Percentiles rank a stretch among this genome's conserved stretches.
These are phyloP conservation scores for Lampris incognitus DNA, from an alignment of 2,113 vertebrate species.

Conservation along the genomic window DNA sequence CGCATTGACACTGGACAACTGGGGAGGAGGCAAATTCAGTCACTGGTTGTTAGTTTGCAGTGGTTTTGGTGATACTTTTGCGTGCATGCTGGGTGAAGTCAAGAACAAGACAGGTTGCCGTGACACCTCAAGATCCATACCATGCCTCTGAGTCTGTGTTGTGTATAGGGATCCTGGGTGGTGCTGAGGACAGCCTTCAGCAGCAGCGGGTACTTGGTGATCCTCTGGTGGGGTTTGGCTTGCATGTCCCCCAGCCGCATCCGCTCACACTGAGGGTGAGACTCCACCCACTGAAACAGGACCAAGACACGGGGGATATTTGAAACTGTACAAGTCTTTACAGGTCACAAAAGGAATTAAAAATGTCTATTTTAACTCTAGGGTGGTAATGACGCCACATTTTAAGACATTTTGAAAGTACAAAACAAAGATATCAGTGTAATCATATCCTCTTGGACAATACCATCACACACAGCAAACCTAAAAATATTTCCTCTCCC, in stretches of 20 bases:
- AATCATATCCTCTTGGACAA: no score
- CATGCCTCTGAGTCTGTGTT: slow-evolving; percentile 74
- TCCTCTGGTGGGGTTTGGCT: slow-evolving; percentile 84
- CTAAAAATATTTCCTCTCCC: no score
- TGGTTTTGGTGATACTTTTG: neutral
- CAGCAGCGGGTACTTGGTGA: slow-evolving; percentile 85
- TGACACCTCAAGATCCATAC: slow-evolving; percentile 55
- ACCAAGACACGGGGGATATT: neutral
- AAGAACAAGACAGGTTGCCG: neutral
- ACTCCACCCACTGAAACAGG: slow-evolving; percentile 81
- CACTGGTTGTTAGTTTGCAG: neutral
- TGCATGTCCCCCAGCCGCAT: slow-evolving; percentile 86
- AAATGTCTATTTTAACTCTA: neutral
- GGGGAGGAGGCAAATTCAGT: slow-evolving; percentile 19
- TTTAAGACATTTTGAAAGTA: neutral
- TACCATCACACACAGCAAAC: no score
- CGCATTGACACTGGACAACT: slow-evolving; percentile 74
- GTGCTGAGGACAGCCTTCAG: slow-evolving; percentile 79
- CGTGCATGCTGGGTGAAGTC: neutral
- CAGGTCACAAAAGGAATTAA: neutral
- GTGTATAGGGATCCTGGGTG: slow-evolving; percentile 65
- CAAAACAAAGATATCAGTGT: no score
- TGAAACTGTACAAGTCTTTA: neutral
- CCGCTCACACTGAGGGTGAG: slow-evolving; percentile 74
- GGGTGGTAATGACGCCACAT: neutral